A percentile compares a stretch with the other conserved stretches of the same genome.
phyloP scores from a whole-genome alignment of 1,140 invertebrate genomes.

The Euura saliciscinereae region DNA sequence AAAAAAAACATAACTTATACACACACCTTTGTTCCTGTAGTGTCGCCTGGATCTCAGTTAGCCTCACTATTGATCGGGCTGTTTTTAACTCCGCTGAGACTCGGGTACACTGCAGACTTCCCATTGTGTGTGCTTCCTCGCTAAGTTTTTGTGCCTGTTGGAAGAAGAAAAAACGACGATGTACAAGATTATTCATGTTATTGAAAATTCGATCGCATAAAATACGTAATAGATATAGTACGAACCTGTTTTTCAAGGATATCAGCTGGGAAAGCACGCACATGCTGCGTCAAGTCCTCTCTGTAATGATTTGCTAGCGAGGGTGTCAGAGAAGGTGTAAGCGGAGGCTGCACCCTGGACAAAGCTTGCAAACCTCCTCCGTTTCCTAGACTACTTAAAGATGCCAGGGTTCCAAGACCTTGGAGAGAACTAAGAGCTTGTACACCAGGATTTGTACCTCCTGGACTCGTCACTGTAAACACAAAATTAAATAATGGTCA shows the following conservation, averaged over 20 bases:
- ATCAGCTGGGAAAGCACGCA: slow-evolving; percentile 91
- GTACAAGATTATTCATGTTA: not conserved
- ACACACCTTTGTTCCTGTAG: slow-evolving; percentile 93
- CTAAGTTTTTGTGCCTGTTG: slow-evolving; percentile 80
- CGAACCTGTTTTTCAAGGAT: slow-evolving; percentile 90
- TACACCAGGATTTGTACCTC: slow-evolving; percentile 50
- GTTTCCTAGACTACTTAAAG: slow-evolving; percentile 59
- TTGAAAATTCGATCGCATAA: not conserved
- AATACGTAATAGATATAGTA: not conserved
- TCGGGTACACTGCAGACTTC: slow-evolving; percentile 88
- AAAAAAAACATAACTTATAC: too few relatives aligned
- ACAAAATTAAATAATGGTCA: slow-evolving; percentile 14
- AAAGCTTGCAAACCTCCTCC: slow-evolving; percentile 58
- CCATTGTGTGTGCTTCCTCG: slow-evolving; percentile 84
- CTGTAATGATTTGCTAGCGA: slow-evolving; percentile 91
- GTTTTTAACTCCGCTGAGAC: slow-evolving; percentile 95
- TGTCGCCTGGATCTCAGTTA: slow-evolving; percentile 96
- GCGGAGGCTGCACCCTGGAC: slow-evolving; percentile 56
- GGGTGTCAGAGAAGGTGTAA: slow-evolving; percentile 78
- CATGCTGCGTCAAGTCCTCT: slow-evolving; percentile 88
- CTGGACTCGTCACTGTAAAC: slow-evolving; percentile 57
- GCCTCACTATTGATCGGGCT: slow-evolving; percentile 89
- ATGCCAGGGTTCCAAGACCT: slow-evolving; percentile 56
- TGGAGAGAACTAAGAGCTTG: slow-evolving; percentile 63
- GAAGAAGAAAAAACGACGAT: slow-evolving; percentile 11